Evolutionary conservation across 2,888 invertebrate species (phyloP).

Genomic region (Subacronicta megacephala): DNA sequence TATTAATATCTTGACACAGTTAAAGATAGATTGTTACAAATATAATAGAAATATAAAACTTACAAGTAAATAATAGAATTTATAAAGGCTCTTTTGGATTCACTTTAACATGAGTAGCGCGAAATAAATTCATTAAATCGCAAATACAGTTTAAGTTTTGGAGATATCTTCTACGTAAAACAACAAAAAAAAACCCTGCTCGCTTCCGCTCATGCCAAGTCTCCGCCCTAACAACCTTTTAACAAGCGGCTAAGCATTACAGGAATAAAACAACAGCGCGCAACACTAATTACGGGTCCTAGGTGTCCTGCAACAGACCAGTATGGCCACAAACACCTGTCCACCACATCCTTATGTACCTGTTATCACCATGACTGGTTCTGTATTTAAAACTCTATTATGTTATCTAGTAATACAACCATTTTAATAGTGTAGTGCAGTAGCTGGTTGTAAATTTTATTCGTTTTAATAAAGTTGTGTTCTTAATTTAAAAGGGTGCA

Average conservation of each 20-base stretch:
- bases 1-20: too few species aligned
- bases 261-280: constrained; percentile 67
- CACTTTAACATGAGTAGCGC: too few species aligned
- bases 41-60: too few species aligned
- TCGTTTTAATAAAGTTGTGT: constrained; percentile 7
- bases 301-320: constrained; percentile 63
- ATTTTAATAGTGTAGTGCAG: constrained; percentile 22
- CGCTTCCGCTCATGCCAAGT: constrained; percentile 51
- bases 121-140: too few species aligned
- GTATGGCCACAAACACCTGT: constrained; percentile 68
- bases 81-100: too few species aligned
- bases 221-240: constrained; percentile 42
- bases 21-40: too few species aligned
- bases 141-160: too few species aligned
- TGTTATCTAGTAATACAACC: constrained; percentile 20
- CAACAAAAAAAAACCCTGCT: too few species aligned
- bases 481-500: constrained; percentile 7
- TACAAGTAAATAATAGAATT: too few species aligned
- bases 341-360: constrained; percentile 34
- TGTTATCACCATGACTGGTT: constrained; percentile 46
- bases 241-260: constrained; percentile 62
- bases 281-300: constrained; percentile 70
- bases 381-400: constrained; percentile 38
- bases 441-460: constrained; percentile 20
- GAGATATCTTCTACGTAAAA: too few species aligned